phyloP scores from a whole-genome alignment of 2,113 vertebrate genomes.

The Psettodes erumei region DNA sequence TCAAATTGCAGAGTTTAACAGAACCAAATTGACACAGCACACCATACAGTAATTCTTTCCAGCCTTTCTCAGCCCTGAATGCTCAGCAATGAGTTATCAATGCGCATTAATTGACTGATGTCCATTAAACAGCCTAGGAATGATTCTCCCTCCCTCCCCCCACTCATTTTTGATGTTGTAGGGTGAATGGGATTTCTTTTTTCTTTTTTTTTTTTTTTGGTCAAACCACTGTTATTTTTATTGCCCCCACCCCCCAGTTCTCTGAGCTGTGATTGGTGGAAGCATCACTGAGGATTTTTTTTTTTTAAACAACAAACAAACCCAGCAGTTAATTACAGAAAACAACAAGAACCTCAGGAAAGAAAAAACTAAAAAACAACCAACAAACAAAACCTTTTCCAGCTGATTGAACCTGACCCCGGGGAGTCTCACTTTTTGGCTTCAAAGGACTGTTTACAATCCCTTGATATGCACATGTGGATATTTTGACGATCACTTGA shows the following conservation, averaged over 20 bases:
- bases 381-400: slow-evolving; percentile 51
- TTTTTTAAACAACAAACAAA: no score
- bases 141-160: neutral
- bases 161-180: slow-evolving; percentile 16
- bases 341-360: slow-evolving; percentile 71
- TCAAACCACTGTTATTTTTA: slow-evolving; percentile 52
- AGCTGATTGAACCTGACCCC: slow-evolving; percentile 49
- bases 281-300: slow-evolving; percentile 55
- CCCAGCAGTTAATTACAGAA: slow-evolving; percentile 51
- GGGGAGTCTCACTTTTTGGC: slow-evolving; percentile 57
- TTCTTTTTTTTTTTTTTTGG: slow-evolving; percentile 12
- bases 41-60: neutral
- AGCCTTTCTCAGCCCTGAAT: slow-evolving; percentile 1
- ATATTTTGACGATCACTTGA: slow-evolving; percentile 79
- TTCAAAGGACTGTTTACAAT: slow-evolving; percentile 82
- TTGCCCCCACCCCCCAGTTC: slow-evolving; percentile 24
- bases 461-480: slow-evolving; percentile 79
- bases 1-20: neutral
- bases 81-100: slow-evolving; percentile 7
- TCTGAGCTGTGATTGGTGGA: slow-evolving; percentile 59
- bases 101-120: neutral
- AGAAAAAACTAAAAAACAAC: slow-evolving; percentile 16
- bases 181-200: slow-evolving; percentile 53
- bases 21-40: slow-evolving; percentile 24
- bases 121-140: neutral